Evolutionary conservation across 2,888 invertebrate species (phyloP).

Genomic region (Sarcophaga caerulescens): DNA sequence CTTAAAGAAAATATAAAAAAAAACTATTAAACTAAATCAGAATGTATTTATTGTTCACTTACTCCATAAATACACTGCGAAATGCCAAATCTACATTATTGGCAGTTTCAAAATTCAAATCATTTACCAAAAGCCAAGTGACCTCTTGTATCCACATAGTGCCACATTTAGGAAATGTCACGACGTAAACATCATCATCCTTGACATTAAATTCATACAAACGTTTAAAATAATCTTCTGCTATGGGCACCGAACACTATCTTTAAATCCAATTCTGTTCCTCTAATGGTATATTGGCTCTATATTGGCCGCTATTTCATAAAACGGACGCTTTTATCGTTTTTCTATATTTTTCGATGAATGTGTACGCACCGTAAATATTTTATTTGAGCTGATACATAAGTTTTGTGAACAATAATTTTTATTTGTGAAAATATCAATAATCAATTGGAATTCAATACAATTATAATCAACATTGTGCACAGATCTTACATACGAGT

Average conservation of each 20-base stretch:
- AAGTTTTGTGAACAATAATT: no score
- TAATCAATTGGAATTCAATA: no score
- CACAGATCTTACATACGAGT: no score
- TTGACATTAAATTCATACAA: slow-evolving; percentile 69
- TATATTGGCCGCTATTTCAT: slow-evolving; percentile 45
- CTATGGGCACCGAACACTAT: slow-evolving; percentile 65
- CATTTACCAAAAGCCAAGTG: slow-evolving; percentile 72
- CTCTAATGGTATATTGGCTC: slow-evolving; percentile 59
- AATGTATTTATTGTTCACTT: slow-evolving; percentile 24
- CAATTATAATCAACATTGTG: background rate
- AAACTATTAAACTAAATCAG: background rate
- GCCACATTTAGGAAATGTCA: slow-evolving; percentile 71
- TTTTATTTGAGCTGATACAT: slow-evolving; percentile 21
- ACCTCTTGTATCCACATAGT: slow-evolving; percentile 74
- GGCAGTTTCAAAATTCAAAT: slow-evolving; percentile 70
- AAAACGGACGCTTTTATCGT: slow-evolving; percentile 25
- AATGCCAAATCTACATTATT: slow-evolving; percentile 38
- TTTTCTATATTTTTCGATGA: slow-evolving; percentile 29
- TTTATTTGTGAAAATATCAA: no score
- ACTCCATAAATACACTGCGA: slow-evolving; percentile 70
- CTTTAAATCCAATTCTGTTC: slow-evolving; percentile 61
- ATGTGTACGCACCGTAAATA: slow-evolving; percentile 46
- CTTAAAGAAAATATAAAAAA: background rate
- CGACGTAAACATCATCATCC: slow-evolving; percentile 71
- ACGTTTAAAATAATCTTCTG: background rate